phyloP scores from a whole-genome alignment of 2,797 vertebrate species.

The Ctenosaura bakeri region DNA sequence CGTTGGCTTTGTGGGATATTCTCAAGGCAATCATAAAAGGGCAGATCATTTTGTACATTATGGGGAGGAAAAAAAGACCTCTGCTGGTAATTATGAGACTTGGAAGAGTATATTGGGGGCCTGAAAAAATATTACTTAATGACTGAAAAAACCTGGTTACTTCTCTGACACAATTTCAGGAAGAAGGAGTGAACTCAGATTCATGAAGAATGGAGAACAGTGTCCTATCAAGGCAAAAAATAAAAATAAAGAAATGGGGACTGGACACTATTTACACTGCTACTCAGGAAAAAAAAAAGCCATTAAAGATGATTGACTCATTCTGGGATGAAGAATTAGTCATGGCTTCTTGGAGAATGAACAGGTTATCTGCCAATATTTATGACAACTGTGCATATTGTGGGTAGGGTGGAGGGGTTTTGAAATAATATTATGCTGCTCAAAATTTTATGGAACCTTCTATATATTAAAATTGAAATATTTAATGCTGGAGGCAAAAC shows the following conservation, averaged over 20 bases:
- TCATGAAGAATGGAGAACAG: constrained; percentile 49
- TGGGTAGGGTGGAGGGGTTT: constrained; percentile 52
- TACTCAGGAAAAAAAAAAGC: constrained; percentile 44
- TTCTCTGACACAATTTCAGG: constrained; percentile 48
- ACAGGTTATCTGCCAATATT: constrained; percentile 71
- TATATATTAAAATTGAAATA: constrained; percentile 64
- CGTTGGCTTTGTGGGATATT: constrained; percentile 82
- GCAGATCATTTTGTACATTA: constrained; percentile 83
- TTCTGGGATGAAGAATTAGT: constrained; percentile 63
- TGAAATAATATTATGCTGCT: constrained; percentile 67
- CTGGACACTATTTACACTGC: constrained; percentile 53
- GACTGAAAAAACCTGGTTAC: constrained; percentile 61
- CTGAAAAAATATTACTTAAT: constrained; percentile 67
- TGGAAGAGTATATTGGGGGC: constrained; percentile 76
- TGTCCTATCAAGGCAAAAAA: constrained; percentile 50
- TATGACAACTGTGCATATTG: constrained; percentile 62
- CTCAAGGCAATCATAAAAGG: constrained; percentile 86
- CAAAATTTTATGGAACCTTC: constrained; percentile 62
- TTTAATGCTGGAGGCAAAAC: constrained; percentile 66
- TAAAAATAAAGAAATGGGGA: constrained; percentile 42
- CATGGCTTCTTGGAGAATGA: constrained; percentile 57
- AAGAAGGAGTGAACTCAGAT: constrained; percentile 39
- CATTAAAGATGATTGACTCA: constrained; percentile 51
- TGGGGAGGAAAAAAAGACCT: constrained; percentile 79
- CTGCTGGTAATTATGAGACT: constrained; percentile 77